Conservation (phyloP, 2,888 invertebrate species). For the Acronicta psi region DNA sequence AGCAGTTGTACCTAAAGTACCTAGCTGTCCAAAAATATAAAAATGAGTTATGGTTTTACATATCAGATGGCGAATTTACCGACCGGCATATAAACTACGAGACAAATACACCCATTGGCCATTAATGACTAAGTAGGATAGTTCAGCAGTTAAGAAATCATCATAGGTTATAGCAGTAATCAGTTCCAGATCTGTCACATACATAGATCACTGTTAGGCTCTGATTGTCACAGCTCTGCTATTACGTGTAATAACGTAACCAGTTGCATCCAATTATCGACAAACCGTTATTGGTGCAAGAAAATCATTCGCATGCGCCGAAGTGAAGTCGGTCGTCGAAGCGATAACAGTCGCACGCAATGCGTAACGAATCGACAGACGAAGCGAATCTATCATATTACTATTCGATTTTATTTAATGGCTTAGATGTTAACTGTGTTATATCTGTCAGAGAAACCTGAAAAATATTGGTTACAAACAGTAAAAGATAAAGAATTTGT, state of each 20-base stretch:
- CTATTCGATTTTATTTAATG: conserved; percentile 14
- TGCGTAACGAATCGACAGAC: conserved; percentile 55
- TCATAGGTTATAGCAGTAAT: conserved; percentile 34
- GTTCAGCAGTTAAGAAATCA: no score
- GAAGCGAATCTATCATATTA: conserved; percentile 40
- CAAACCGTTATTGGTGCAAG: conserved; percentile 34
- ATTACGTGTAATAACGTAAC: conserved; percentile 47
- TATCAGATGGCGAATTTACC: no score
- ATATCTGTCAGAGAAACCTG: conserved; percentile 8
- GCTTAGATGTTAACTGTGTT: conserved; percentile 1
- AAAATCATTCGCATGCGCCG: conserved; percentile 49
- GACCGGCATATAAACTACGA: no score
- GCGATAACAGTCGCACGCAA: conserved; percentile 60
- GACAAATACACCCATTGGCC: no score
- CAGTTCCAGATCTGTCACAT: conserved; percentile 31
- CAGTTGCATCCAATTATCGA: conserved; percentile 38
- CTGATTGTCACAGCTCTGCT: conserved; percentile 41
- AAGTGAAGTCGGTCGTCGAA: conserved; percentile 51
- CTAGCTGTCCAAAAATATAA: neutral
- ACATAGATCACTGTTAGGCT: conserved; percentile 46
- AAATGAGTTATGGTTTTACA: no score
- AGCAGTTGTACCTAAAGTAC: no score
- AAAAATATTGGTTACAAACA: conserved; percentile 11
- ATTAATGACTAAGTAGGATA: no score
- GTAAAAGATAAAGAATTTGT: neutral